Base-by-base conservation (phyloP, 2,888 invertebrate species). In the Thysanoteuthis rhombus region DNA sequence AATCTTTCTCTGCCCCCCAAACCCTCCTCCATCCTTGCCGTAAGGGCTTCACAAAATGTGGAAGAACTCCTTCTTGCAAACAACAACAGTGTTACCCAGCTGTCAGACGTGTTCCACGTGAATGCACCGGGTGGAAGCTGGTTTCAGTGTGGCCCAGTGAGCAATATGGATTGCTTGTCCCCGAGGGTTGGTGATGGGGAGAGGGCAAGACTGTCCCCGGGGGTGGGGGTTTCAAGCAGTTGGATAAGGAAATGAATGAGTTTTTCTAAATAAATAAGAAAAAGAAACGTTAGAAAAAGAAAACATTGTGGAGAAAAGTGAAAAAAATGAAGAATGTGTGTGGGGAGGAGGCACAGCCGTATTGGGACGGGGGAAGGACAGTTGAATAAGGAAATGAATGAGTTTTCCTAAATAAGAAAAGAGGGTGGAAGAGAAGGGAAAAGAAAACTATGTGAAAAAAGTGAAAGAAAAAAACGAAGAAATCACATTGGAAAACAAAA, bases 1-100 rank as follows among this genome's bases (percentile, higher is more conserved):
- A 12, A 42, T 42, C 25, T 25, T 58, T 28, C 58, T 58, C 28
- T n/a, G 3, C 10, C n/a, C 1, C 25, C n/a, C n/a, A n/a, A n/a
- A n/a, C n/a, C n/a, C 75, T 75, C 75, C n/a, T 75, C n/a, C 10
- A 75, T 12, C n/a, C 75, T n/a, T n/a, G 75, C 32, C 32, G 75
- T n/a, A n/a, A 75, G n/a, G 75, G n/a, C 75, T 75, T n/a, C n/a
- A n/a, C n/a, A 75, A 75, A 75, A 75, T 75, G 75, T 75, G n/a
- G 75, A 75, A 75, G 10, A n/a, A 75, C 22, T 10, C 19, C 58
- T 32, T 28, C 22, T 52, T 58, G 58, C 58, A 58, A 58, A n/a
- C n/a, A n/a, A n/a, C n/a, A n/a, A n/a, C 32, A n/a, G 52, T 52
- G 52, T n/a, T n/a, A 75, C 75, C n/a, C 75, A 75, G 75, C 75